These are phyloP conservation scores for Boloria selene DNA, from an alignment of 2,888 invertebrate genomes.

Conservation along the genomic window DNA sequence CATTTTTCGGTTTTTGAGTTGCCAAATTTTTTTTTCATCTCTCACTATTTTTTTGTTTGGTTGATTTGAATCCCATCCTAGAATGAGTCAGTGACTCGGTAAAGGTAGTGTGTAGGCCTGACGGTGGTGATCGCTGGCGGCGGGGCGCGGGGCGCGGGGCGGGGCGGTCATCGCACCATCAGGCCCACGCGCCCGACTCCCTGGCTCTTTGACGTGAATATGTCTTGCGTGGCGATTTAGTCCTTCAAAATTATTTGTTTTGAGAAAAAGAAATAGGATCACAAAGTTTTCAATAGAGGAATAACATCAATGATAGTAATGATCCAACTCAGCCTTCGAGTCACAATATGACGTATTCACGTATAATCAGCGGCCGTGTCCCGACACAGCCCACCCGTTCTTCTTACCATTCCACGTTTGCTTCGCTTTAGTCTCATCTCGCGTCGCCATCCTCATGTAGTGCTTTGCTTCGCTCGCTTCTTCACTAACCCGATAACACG, in stretches of 20 bases:
- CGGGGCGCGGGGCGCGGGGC: slow-evolving; percentile 46
- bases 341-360: slow-evolving; percentile 14
- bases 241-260: no score
- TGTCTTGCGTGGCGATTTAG: neutral
- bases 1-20: slow-evolving; percentile 74
- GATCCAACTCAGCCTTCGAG: no score
- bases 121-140: slow-evolving; percentile 71
- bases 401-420: slow-evolving; percentile 66
- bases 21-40: slow-evolving; percentile 69
- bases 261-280: no score
- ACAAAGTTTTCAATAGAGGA: no score
- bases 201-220: slow-evolving; percentile 36
- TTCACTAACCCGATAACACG: slow-evolving; percentile 64
- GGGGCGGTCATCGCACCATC: slow-evolving; percentile 63
- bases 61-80: slow-evolving; percentile 73
- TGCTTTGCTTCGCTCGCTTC: slow-evolving; percentile 58
- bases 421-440: slow-evolving; percentile 54
- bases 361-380: slow-evolving; percentile 12
- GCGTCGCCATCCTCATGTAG: slow-evolving; percentile 60
- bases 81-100: slow-evolving; percentile 79
- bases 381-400: slow-evolving; percentile 49
- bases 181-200: slow-evolving; percentile 68
- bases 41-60: slow-evolving; percentile 57
- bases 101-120: slow-evolving; percentile 80
- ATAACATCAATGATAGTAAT: no score